Evolutionary conservation across 2,113 vertebrate genomes (phyloP).

Genomic region (Neomonachus schauinslandi): DNA sequence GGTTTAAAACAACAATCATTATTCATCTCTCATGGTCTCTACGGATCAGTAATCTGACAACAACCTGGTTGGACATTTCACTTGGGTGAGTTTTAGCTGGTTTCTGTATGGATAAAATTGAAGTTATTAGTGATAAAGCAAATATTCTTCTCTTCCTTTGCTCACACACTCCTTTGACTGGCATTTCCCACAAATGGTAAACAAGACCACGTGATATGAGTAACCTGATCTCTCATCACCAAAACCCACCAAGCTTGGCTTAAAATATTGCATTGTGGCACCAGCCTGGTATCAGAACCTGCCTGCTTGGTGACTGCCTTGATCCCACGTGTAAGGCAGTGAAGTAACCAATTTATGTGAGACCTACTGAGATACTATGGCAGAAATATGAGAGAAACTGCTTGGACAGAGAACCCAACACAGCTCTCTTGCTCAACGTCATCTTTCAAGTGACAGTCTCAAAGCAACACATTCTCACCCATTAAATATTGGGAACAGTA

Average conservation of each 20-base stretch:
- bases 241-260: background rate
- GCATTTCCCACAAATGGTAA: background rate
- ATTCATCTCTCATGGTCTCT: background rate
- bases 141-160: constrained; percentile 7
- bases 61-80: background rate
- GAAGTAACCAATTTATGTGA: constrained; percentile 16
- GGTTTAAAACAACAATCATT: background rate
- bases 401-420: background rate
- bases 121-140: background rate
- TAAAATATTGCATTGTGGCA: background rate
- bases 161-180: background rate
- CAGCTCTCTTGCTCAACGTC: background rate
- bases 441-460: background rate
- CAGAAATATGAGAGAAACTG: background rate
- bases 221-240: background rate
- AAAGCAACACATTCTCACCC: background rate
- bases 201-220: background rate
- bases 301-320: background rate
- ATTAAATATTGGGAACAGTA: background rate
- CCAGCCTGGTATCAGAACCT: background rate
- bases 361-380: background rate
- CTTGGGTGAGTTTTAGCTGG: background rate
- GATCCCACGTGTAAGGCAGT: background rate
- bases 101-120: background rate
- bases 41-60: background rate